Base-by-base conservation (phyloP, 1,140 invertebrate species). In the Drosophila kepulauana region DNA sequence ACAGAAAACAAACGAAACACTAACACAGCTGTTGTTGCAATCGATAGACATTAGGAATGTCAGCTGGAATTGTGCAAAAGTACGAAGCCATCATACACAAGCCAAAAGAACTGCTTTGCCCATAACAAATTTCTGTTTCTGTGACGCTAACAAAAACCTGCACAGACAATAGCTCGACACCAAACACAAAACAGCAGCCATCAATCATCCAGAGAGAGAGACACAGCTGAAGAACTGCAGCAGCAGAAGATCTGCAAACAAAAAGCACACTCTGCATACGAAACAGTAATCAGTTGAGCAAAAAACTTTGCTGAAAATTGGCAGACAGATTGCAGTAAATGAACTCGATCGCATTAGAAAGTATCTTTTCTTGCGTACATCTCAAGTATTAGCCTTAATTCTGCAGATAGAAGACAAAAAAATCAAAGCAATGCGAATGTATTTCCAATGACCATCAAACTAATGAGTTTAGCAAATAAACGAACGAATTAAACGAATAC, bases 121-220 rank as follows among this genome's bases (percentile, higher is more conserved):
- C 25, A 62, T 51, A 63, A 38, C 30, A 63, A 48, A 46, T 45
- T 20, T 45, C 5, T 33, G 20, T 28, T 25, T 13, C 10, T 30
- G 6, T 8, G 62, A 11, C 45, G 30, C 1, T n/a, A 49, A 49
- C 48, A 49, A 61, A n/a, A n/a, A 11, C 20, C 20, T 25, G 33
- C 28, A 43, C 6, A 69, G 57, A 69, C 66, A 70, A 70, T 54
- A 45, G 58, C 30, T 25, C 45, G 33, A 38, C 65, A 28, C 10
- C 5, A 41, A 35, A 46, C 67, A 10, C 10, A 7, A 38, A 38
- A 38, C 35, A 8, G 35, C 35, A 38, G 35, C 35, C 35, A 70
- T 70, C 67, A 70, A 70, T 70, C 67, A 70, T 63, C 48, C 6
- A 28, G 48, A 52, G 13, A 52, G 13, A 63, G 13, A 63, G 58